Evolutionary conservation across 1,140 invertebrate genomes (phyloP).

Genomic region (Trypoxylus dichotomus): DNA sequence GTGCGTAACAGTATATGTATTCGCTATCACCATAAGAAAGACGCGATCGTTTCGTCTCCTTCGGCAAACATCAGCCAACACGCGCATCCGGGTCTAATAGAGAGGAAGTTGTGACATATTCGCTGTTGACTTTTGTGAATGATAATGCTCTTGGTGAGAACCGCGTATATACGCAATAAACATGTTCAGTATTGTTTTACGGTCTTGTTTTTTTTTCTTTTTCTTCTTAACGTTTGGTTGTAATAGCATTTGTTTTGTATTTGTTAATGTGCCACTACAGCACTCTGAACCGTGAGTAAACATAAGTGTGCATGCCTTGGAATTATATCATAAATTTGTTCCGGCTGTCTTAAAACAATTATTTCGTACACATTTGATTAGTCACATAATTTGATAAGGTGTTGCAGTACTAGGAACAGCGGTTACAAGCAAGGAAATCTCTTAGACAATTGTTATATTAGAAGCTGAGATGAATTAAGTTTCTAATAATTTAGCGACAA

Average conservation of each 20-base stretch:
- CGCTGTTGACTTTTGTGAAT: not conserved
- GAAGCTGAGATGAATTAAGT: too few species aligned
- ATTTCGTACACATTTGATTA: not conserved
- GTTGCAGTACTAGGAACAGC: not conserved
- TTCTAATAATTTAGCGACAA: too few species aligned
- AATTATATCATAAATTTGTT: not conserved
- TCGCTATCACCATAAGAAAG: not conserved
- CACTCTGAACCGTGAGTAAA: not conserved
- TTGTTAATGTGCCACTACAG: not conserved
- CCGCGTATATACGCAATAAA: not conserved
- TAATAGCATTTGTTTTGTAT: slow-evolving; percentile 5
- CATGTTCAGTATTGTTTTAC: slow-evolving; percentile 4
- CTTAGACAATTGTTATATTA: too few species aligned
- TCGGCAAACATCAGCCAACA: slow-evolving; percentile 6
- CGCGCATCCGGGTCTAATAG: not conserved
- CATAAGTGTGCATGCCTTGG: not conserved
- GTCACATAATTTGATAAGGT: not conserved
- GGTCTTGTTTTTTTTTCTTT: not conserved
- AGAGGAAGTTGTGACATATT: slow-evolving; percentile 15
- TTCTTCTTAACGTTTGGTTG: not conserved
- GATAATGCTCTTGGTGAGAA: slow-evolving; percentile 17
- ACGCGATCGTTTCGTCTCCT: not conserved
- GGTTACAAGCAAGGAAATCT: too few species aligned
- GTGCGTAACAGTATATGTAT: not conserved
- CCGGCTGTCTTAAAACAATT: not conserved